Conservation (phyloP, 2,888 invertebrate genomes). For the Pammene aurita region DNA sequence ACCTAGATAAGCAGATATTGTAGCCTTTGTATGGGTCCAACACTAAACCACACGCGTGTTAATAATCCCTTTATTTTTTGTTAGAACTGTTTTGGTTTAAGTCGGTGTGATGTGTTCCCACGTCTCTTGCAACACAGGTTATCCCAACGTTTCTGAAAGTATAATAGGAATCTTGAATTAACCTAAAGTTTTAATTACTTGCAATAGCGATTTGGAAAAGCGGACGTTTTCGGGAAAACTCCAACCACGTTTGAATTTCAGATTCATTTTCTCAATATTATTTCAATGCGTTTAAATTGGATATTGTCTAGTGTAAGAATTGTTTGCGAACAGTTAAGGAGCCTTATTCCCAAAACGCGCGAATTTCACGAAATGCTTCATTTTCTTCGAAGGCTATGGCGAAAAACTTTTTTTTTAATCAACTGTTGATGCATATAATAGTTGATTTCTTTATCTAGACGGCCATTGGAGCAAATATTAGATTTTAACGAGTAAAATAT, state of each 20-base stretch:
- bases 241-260: slow-evolving; percentile 64
- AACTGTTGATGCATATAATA: too few relatives aligned
- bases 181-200: slow-evolving; percentile 82
- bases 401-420: too few relatives aligned
- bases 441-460: too few relatives aligned
- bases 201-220: slow-evolving; percentile 75
- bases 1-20: too few relatives aligned
- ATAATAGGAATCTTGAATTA: slow-evolving; percentile 78
- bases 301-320: background rate
- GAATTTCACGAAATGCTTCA: too few relatives aligned
- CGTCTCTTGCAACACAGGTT: slow-evolving; percentile 55
- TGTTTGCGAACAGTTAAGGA: background rate
- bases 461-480: too few relatives aligned
- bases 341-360: too few relatives aligned
- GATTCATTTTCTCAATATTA: slow-evolving; percentile 50
- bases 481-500: too few relatives aligned
- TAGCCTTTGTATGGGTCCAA: too few relatives aligned
- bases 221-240: slow-evolving; percentile 57
- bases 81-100: background rate
- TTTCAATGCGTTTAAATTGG: slow-evolving; percentile 30
- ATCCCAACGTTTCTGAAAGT: slow-evolving; percentile 73
- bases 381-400: too few relatives aligned
- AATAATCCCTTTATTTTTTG: too few relatives aligned
- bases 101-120: slow-evolving; percentile 51
- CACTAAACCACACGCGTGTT: too few relatives aligned